phyloP scores from a whole-genome alignment of 2,888 invertebrate species.

The Taphrorychus bicolor region DNA sequence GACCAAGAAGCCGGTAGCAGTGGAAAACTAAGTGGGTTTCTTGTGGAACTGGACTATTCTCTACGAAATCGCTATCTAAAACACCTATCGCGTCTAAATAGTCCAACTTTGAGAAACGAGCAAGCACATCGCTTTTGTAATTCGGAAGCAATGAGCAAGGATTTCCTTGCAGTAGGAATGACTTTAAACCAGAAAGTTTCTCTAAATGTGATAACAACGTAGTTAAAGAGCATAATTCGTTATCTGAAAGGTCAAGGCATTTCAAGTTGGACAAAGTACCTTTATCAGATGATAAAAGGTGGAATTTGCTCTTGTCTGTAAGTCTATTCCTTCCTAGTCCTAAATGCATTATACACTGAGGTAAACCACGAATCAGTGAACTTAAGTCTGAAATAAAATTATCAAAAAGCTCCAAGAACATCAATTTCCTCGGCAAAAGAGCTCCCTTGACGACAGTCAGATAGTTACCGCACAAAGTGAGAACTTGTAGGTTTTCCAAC shows the following conservation, averaged over 20 bases:
- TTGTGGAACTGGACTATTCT: constrained; percentile 48
- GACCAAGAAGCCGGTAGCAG: constrained; percentile 63
- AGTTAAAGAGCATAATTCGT: constrained; percentile 65
- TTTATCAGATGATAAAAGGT: background rate
- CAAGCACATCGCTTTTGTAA: constrained; percentile 61
- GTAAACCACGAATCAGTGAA: constrained; percentile 55
- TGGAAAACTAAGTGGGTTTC: constrained; percentile 63
- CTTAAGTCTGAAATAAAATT: constrained; percentile 60
- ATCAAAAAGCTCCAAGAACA: constrained; percentile 61
- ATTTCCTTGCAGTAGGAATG: constrained; percentile 65
- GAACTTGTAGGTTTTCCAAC: constrained; percentile 58
- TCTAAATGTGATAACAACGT: no score
- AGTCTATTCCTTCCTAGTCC: constrained; percentile 64
- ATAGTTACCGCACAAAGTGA: constrained; percentile 62
- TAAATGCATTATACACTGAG: constrained; percentile 60
- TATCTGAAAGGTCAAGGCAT: constrained; percentile 64
- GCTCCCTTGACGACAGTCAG: constrained; percentile 55
- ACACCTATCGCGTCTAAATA: constrained; percentile 60
- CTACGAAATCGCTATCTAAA: constrained; percentile 6
- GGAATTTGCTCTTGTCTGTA: constrained; percentile 48
- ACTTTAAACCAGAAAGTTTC: constrained; percentile 52
- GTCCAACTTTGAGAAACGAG: constrained; percentile 58
- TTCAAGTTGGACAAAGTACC: constrained; percentile 42
- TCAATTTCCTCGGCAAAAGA: constrained; percentile 59
- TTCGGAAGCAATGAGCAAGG: constrained; percentile 60